These are phyloP conservation scores for Pyrrhia umbra DNA, from an alignment of 2,888 invertebrate genomes.

Conservation along the genomic window DNA sequence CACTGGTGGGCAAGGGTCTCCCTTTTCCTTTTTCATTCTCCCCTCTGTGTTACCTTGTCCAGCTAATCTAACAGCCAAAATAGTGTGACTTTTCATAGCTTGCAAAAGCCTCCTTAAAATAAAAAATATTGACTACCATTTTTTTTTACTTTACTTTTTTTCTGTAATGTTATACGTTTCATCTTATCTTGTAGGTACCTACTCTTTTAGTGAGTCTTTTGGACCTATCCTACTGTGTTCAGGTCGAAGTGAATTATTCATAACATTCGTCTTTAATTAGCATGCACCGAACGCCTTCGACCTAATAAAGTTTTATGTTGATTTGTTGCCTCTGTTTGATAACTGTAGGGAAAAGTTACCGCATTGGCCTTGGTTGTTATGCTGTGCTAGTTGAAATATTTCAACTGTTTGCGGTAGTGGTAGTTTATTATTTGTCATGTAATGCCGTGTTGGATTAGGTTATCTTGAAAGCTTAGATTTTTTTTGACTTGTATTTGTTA, in stretches of 20 bases:
- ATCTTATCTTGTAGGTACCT: not conserved
- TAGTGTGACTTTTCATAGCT: too few relatives aligned
- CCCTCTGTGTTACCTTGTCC: too few relatives aligned
- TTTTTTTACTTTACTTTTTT: too few relatives aligned
- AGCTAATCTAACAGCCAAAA: too few relatives aligned
- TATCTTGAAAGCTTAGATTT: too few relatives aligned
- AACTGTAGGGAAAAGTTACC: slow-evolving; percentile 31
- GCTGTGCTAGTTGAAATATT: slow-evolving; percentile 4
- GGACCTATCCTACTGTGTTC: not conserved
- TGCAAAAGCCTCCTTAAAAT: too few relatives aligned
- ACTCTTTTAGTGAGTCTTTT: slow-evolving; percentile 10
- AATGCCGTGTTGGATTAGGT: slow-evolving; percentile 8
- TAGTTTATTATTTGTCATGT: slow-evolving; percentile 13
- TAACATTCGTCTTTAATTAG: slow-evolving; percentile 69
- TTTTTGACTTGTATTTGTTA: too few relatives aligned
- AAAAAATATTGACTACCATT: too few relatives aligned
- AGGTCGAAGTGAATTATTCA: slow-evolving; percentile 70
- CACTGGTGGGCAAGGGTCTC: too few relatives aligned
- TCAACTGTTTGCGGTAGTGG: slow-evolving; percentile 14
- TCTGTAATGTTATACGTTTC: not conserved
- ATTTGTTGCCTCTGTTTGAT: slow-evolving; percentile 37
- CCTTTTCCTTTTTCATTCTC: too few relatives aligned
- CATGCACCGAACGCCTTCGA: slow-evolving; percentile 59
- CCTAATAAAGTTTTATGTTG: slow-evolving; percentile 58
- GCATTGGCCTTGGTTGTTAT: slow-evolving; percentile 49